A percentile compares a stretch with the other conserved stretches of the same genome.
Evolutionary conservation across 2,888 invertebrate species (phyloP).

Genomic region (Anodontia alba): DNA sequence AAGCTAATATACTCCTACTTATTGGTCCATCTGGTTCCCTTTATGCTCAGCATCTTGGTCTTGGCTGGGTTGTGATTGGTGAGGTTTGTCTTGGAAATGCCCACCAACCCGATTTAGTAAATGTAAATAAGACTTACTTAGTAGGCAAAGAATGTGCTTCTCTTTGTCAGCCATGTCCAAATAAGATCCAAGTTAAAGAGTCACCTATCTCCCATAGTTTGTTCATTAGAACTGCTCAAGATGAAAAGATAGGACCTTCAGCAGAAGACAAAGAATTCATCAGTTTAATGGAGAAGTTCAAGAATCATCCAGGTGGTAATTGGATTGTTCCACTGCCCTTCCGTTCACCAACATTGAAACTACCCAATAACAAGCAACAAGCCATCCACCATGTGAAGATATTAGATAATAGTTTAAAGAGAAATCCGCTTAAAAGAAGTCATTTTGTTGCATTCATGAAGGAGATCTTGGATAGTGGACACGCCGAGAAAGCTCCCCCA

Average conservation of each 20-base stretch:
- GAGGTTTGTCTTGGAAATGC: constrained; percentile 52
- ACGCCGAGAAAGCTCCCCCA: too few relatives aligned
- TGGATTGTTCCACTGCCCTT: constrained; percentile 37
- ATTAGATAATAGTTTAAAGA: constrained; percentile 21
- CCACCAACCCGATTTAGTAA: constrained; percentile 31
- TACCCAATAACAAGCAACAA: constrained; percentile 38
- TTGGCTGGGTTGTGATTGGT: constrained; percentile 52
- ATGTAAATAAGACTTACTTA: constrained; percentile 35
- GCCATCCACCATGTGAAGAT: constrained; percentile 24
- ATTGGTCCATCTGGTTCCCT: constrained; percentile 30
- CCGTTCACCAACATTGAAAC: neutral
- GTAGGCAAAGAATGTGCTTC: constrained; percentile 9
- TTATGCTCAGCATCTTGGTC: constrained; percentile 37
- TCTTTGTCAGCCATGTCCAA: constrained; percentile 25
- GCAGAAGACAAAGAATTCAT: constrained; percentile 15
- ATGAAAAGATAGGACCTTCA: neutral
- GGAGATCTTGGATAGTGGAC: too few relatives aligned
- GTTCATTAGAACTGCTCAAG: neutral
- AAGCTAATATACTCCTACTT: constrained; percentile 38
- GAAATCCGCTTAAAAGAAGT: constrained; percentile 22
- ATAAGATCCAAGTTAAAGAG: constrained; percentile 11
- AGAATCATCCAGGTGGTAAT: neutral
- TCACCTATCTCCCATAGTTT: neutral
- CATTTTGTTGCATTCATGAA: constrained; percentile 49
- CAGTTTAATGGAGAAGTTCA: constrained; percentile 18